Evolutionary conservation across 1,140 invertebrate species (phyloP), one percentile per base, ranked within the genome.

Genomic region (Cyphomyrmex costatus): DNA sequence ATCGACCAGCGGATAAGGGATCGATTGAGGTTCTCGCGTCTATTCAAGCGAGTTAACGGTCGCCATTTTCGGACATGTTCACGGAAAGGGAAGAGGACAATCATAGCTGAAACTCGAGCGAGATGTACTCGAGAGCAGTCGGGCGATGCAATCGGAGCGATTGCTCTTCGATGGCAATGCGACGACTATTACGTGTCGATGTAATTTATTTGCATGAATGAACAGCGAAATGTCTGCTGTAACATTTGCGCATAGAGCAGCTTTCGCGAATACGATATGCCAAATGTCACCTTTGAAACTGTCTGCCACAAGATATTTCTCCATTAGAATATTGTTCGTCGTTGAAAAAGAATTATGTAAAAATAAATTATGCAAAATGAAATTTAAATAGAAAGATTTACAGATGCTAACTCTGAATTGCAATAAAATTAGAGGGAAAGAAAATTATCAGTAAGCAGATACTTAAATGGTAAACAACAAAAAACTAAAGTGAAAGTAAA

Each of bases 121-220:
- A 56, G 33, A 58, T 82, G 66, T 46, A 46, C 51, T 82, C 66
- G 66, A 58, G 36, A 73, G 19, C 36, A 60, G 79, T 33, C 79
- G 33, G 51, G 53, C 79, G 79, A 33, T 66, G 79, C 36, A 83
- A 60, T 83, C 68, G 68, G n/a, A 56, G n/a, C 36, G 79, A 83
- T 83, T 74, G 51, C 79, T 73, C 68, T 61, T 83, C 68, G 68
- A 74, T 68, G 24, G 53, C 51, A 33, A 79, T 21, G 46, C 76
- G 63, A 70, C 77, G 65, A 61, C 79, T 74, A 74, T 83, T 83
- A 83, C 36, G 79, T 30, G 79, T 42, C 79, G 27, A 74, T 83
- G 42, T 83, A 73, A 83, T 83, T 74, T 83, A 74, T 83, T 74
- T 83, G 68, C 79, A 73, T 83, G 79, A 83, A 27, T n/a, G 36